Percentiles rank a stretch among this genome's conserved stretches.
Evolutionary conservation across 2,888 invertebrate genomes (phyloP).

Genomic region (Scaptomyza parva): DNA sequence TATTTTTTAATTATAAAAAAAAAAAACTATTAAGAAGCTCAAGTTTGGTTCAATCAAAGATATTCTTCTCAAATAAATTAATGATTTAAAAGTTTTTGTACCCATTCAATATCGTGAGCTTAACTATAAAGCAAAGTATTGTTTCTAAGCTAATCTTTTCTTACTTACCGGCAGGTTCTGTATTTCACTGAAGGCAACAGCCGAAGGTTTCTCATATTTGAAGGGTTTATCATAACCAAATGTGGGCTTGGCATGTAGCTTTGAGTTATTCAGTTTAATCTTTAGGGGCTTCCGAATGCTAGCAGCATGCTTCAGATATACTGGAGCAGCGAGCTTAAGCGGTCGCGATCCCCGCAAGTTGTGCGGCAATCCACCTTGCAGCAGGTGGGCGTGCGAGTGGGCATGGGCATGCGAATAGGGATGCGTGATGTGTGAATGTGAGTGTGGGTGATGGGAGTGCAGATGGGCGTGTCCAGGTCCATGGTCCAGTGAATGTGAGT

Average conservation of each 20-base stretch:
- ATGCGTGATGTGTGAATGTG: too few relatives aligned
- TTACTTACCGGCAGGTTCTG: slow-evolving; percentile 81
- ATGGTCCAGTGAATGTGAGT: slow-evolving; percentile 33
- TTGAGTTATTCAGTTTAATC: slow-evolving; percentile 79
- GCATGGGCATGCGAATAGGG: slow-evolving; percentile 46
- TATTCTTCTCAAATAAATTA: too few relatives aligned
- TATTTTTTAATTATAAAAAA: too few relatives aligned
- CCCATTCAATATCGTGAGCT: too few relatives aligned
- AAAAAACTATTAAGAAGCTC: too few relatives aligned
- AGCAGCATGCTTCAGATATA: slow-evolving; percentile 61
- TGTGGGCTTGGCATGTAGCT: slow-evolving; percentile 71
- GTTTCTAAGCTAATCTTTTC: not conserved
- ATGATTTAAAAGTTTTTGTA: too few relatives aligned
- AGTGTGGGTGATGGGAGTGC: slow-evolving; percentile 42
- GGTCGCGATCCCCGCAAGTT: slow-evolving; percentile 63
- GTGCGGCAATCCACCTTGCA: slow-evolving; percentile 48
- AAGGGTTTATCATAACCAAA: slow-evolving; percentile 81
- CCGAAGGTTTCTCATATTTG: slow-evolving; percentile 82
- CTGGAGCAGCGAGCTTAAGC: slow-evolving; percentile 59
- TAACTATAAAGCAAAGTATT: not conserved
- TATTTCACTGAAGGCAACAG: slow-evolving; percentile 70
- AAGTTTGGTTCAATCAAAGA: too few relatives aligned
- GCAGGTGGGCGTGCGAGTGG: slow-evolving; percentile 51
- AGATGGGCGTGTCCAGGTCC: slow-evolving; percentile 49
- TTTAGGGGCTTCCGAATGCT: slow-evolving; percentile 81